phyloP scores from a whole-genome alignment of 2,888 invertebrate species.

The Drosophila pullipes region DNA sequence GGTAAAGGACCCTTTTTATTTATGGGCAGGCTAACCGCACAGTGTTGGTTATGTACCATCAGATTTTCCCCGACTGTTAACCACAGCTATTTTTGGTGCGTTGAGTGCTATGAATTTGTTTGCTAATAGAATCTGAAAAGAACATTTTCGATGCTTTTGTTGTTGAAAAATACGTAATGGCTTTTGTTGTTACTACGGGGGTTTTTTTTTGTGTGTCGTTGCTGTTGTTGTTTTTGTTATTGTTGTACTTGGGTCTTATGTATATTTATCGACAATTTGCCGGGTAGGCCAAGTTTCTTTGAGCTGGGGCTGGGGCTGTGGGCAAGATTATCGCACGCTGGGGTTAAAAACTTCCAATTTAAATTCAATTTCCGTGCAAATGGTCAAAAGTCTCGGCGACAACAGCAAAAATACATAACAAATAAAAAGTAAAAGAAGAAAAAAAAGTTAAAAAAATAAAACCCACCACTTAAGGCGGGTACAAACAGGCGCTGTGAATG shows the following conservation, averaged over 20 bases:
- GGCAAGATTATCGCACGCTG: conserved; percentile 78
- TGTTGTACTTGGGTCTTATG: conserved; percentile 51
- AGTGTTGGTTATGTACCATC: conserved; percentile 43
- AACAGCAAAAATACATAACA: conserved; percentile 58
- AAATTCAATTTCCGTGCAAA: conserved; percentile 84
- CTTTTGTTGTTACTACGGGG: conserved; percentile 44
- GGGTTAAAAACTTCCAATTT: conserved; percentile 83
- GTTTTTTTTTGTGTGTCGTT: conserved; percentile 6
- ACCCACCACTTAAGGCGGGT: conserved; percentile 80
- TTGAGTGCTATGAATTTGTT: conserved; percentile 68
- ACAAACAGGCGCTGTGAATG: conserved; percentile 51
- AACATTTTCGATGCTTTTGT: conserved; percentile 69
- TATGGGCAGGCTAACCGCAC: conserved; percentile 36
- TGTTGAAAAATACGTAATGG: conserved; percentile 37
- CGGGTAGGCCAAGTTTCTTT: conserved; percentile 40
- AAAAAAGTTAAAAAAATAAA: conserved; percentile 45
- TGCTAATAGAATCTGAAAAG: conserved; percentile 77
- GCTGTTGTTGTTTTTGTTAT: conserved; percentile 14
- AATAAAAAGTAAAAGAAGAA: conserved; percentile 33
- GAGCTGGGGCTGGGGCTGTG: conserved; percentile 26
- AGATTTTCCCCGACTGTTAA: conserved; percentile 7
- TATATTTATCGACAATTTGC: conserved; percentile 70
- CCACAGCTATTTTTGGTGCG: conserved; percentile 39
- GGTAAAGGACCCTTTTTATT: conserved; percentile 18
- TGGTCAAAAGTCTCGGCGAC: conserved; percentile 80